Evolutionary conservation across 2,797 vertebrate species (phyloP).

Genomic region (Lacerta agilis): DNA sequence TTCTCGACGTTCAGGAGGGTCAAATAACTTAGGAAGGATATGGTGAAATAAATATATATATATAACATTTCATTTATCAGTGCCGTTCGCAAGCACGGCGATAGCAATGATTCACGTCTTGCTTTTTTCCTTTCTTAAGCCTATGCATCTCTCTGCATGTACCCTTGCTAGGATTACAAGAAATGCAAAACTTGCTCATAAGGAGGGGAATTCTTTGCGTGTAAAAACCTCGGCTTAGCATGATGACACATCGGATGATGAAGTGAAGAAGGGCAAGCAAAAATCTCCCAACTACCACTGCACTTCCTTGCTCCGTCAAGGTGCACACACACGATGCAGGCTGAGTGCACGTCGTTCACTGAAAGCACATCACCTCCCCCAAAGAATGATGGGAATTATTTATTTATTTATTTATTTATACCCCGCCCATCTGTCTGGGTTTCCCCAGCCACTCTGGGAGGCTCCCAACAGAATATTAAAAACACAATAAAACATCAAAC

Average conservation of each 20-base stretch:
- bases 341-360: too few species aligned
- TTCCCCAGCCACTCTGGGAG: too few species aligned
- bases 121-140: not conserved
- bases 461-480: too few species aligned
- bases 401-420: too few species aligned
- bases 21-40: not conserved
- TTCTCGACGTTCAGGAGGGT: not conserved
- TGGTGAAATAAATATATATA: not conserved
- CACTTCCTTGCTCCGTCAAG: not conserved
- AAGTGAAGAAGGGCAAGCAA: conserved; percentile 13
- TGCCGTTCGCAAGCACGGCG: not conserved
- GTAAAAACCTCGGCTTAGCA: conserved; percentile 17
- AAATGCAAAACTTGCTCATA: conserved; percentile 23
- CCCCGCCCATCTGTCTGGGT: too few species aligned
- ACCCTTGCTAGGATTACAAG: conserved; percentile 55
- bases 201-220: conserved; percentile 46
- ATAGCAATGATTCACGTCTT: conserved; percentile 63
- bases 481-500: too few species aligned
- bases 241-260: conserved; percentile 68
- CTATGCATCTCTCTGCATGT: conserved; percentile 34
- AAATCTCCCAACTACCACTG: not conserved
- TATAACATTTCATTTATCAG: not conserved
- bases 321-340: fast-evolving
- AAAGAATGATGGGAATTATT: too few species aligned
- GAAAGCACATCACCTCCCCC: too few species aligned